Evolutionary conservation across 2,888 invertebrate genomes (phyloP).

Genomic region (Cacoxenus indagator): DNA sequence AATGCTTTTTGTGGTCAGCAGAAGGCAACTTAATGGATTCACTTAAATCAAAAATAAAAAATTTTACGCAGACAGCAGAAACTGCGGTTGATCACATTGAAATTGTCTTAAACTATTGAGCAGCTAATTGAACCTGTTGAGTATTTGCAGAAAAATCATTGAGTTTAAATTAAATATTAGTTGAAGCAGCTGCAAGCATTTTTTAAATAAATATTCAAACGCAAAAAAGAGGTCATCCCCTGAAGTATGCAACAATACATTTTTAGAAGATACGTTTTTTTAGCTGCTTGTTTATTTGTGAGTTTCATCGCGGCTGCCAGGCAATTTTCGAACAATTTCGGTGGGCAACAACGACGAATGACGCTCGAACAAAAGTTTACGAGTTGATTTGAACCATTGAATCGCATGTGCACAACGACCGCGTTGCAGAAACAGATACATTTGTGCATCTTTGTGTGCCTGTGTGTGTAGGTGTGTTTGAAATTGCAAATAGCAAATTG

Average conservation of each 20-base stretch:
- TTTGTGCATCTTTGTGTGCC: neutral
- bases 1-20: too few species aligned
- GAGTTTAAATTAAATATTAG: constrained; percentile 8
- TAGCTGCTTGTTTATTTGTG: constrained; percentile 2
- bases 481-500: constrained; percentile 27
- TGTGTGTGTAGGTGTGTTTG: neutral
- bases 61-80: neutral
- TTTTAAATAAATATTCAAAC: neutral
- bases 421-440: neutral
- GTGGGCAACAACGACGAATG: neutral
- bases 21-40: too few species aligned
- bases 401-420: neutral
- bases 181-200: neutral
- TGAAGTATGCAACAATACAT: constrained; percentile 64
- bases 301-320: neutral
- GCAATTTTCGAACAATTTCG: neutral
- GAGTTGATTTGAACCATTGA: neutral
- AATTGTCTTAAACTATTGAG: neutral
- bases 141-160: neutral
- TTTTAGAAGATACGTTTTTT: constrained; percentile 39
- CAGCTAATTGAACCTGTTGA: constrained; percentile 4
- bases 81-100: neutral
- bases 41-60: too few species aligned
- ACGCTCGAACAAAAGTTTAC: neutral
- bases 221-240: constrained; percentile 40